Evolutionary conservation across 2,888 invertebrate genomes (phyloP).

Genomic region (Epirrita christyi): DNA sequence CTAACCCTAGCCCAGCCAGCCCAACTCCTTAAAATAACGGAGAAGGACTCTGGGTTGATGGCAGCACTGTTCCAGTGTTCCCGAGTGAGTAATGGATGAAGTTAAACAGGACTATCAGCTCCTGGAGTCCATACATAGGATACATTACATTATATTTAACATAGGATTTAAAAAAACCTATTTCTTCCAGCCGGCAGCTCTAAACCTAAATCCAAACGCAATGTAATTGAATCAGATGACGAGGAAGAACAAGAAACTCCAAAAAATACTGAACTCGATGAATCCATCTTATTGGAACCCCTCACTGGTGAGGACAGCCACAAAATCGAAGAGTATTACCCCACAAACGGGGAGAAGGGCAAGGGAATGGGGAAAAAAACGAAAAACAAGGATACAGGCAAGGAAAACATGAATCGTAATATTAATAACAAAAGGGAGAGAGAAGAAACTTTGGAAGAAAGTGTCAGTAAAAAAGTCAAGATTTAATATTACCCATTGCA

Average conservation of each 20-base stretch:
- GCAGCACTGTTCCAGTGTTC: too few species aligned
- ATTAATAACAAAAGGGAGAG: slow-evolving; percentile 52
- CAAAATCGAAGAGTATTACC: slow-evolving; percentile 72
- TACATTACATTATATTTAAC: too few species aligned
- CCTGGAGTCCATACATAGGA: too few species aligned
- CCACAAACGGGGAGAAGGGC: slow-evolving; percentile 51
- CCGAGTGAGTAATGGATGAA: too few species aligned
- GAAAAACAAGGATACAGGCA: slow-evolving; percentile 50
- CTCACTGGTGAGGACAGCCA: slow-evolving; percentile 68
- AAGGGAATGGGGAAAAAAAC: slow-evolving; percentile 58
- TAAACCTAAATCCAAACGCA: slow-evolving; percentile 52
- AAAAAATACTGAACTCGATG: slow-evolving; percentile 62
- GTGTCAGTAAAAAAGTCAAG: slow-evolving; percentile 56
- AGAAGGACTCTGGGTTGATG: too few species aligned
- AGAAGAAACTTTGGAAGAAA: slow-evolving; percentile 42
- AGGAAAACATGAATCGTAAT: slow-evolving; percentile 48
- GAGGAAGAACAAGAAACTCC: slow-evolving; percentile 45
- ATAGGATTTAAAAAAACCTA: too few species aligned
- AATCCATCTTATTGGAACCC: slow-evolving; percentile 59
- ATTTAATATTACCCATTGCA: slow-evolving; percentile 29
- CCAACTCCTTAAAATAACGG: too few species aligned
- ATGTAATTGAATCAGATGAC: slow-evolving; percentile 63
- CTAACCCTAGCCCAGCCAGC: too few species aligned
- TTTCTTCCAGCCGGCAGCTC: slow-evolving; percentile 39
- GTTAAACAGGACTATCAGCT: too few species aligned